phyloP scores from a whole-genome alignment of 2,113 vertebrate species.

The Daphoenositta chrysoptera region DNA sequence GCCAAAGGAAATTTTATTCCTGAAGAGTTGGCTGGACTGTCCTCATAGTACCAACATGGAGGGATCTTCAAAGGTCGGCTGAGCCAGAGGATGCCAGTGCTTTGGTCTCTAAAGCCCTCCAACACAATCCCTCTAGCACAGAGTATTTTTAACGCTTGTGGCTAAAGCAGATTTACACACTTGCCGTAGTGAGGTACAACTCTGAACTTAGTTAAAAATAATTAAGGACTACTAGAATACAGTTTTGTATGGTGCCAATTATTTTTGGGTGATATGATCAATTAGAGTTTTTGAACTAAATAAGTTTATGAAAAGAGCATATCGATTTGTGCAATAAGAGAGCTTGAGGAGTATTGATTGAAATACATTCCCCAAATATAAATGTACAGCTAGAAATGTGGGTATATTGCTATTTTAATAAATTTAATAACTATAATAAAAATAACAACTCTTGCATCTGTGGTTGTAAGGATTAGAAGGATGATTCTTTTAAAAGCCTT shows the following conservation, averaged over 20 bases:
- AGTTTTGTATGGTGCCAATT: background rate
- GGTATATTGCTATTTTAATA: background rate
- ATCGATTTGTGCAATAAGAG: background rate
- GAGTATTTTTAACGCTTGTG: background rate
- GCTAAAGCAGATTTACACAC: background rate
- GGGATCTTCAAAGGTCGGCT: background rate
- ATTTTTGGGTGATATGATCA: background rate
- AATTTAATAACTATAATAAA: background rate
- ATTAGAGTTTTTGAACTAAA: background rate
- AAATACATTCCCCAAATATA: background rate
- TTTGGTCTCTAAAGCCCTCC: fast-evolving
- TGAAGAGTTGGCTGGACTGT: fast-evolving
- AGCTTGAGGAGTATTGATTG: background rate
- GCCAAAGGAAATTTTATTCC: background rate
- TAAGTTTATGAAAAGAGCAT: background rate
- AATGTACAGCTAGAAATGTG: background rate
- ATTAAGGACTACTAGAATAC: background rate
- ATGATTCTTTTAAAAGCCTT: background rate
- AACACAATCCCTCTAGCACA: background rate
- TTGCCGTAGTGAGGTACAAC: background rate
- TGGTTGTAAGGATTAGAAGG: background rate
- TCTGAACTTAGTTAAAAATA: background rate
- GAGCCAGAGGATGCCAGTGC: background rate
- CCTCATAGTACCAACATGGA: fast-evolving
- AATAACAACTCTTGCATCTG: background rate